Base-by-base conservation (phyloP, 2,113 vertebrate species). In the Lepisosteus oculatus region DNA sequence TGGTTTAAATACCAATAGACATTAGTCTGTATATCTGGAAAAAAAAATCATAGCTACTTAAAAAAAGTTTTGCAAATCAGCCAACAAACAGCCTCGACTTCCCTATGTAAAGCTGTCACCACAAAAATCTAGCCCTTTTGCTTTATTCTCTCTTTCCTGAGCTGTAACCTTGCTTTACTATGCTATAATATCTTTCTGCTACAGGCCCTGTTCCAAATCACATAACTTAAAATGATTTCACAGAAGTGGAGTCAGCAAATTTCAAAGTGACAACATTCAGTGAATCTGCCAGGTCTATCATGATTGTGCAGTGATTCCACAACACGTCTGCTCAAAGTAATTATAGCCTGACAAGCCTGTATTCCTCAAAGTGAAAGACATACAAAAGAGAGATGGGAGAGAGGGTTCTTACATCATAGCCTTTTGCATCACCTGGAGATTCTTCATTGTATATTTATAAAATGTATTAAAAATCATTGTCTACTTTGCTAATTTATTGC, bases 361-460 rank as follows among this genome's bases (percentile, higher is more conserved):
- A 43, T 45, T 12, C 65, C 45, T 69, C 64, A 72, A 29, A 65
- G 44, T 6, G 67, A 43, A 57, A 61, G 57, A 63, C 3, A 42
- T 12, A 66, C 17, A 56, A 2, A 9, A 72, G 65, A 67, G 56
- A 56, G 47, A 11, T 55, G 51, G 59, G 73, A 79, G 73, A 67
- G 73, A 64, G 80, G 76, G 43, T 62, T 47, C 62, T 80, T 59
- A 73, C 68, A 73, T 66, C 68, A 68, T 15, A 51, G 65, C 43
- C 68, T 69, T 74, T 79, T 71, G 77, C 5, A 51, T 51, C 5
- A 6, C 47, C 47, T 2, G 43, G 70, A 42, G 57, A 68, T 79
- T 78, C 81, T 83, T 85, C 75, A 85, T 88, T 85, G 80, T 79
- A 79, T 71, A 85, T 88, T 87, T 85, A 85, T 76, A 63, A 71